A percentile compares a stretch with the other conserved stretches of the same genome.
These are phyloP conservation scores for Psittacula derbiana DNA, from an alignment of 2,797 vertebrate genomes.

Conservation along the genomic window DNA sequence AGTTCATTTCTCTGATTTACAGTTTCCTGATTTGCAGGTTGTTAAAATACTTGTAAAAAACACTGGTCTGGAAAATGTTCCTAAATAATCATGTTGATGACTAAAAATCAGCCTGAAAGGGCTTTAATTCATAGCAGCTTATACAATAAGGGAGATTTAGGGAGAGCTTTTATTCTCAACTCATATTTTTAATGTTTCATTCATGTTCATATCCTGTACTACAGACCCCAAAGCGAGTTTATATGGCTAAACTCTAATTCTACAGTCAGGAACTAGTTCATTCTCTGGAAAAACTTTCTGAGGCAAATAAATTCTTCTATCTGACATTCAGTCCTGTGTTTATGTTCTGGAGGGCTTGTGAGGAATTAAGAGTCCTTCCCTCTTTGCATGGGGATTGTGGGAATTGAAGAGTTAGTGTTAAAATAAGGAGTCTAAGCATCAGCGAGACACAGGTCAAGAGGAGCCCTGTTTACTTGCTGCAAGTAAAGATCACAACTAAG, in stretches of 20 bases:
- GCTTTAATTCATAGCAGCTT: constrained; percentile 67
- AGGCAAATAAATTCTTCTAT: constrained; percentile 32
- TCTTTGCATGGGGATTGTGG: neutral
- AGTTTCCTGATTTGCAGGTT: constrained; percentile 72
- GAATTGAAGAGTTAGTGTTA: neutral
- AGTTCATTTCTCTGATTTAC: constrained; percentile 71
- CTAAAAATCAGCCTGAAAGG: constrained; percentile 64
- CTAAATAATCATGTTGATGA: constrained; percentile 66
- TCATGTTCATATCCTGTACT: constrained; percentile 68
- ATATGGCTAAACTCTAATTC: constrained; percentile 44
- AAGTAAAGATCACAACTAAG: neutral
- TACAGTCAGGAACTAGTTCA: constrained; percentile 3
- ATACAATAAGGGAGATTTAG: constrained; percentile 62
- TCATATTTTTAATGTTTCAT: constrained; percentile 58
- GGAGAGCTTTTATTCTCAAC: constrained; percentile 52
- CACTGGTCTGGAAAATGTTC: constrained; percentile 69
- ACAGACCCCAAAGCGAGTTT: constrained; percentile 55
- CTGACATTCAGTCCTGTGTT: constrained; percentile 11
- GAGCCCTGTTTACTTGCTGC: neutral
- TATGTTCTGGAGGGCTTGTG: constrained; percentile 34
- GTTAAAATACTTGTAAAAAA: constrained; percentile 73
- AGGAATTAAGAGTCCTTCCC: constrained; percentile 6
- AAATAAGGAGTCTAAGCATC: neutral
- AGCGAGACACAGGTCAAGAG: neutral
- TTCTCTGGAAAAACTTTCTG: constrained; percentile 46